phyloP scores from a whole-genome alignment of 2,797 vertebrate genomes.

The Pagetopsis macropterus region DNA sequence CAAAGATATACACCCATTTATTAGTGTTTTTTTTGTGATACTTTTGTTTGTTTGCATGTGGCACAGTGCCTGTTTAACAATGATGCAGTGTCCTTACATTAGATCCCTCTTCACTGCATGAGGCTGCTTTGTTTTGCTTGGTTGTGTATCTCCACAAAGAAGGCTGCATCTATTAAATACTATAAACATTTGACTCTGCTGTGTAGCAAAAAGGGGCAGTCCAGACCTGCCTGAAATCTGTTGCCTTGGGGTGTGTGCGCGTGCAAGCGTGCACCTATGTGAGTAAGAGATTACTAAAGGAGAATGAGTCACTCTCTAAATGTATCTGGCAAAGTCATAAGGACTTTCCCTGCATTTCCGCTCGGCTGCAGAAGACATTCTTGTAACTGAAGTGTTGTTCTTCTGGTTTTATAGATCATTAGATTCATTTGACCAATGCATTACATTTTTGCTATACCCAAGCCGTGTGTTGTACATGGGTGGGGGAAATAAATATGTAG shows the following conservation, averaged over 20 bases:
- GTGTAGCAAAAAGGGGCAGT: slow-evolving; percentile 55
- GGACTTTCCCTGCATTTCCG: slow-evolving; percentile 70
- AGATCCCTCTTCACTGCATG: background rate
- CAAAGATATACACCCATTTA: background rate
- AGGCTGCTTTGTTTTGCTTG: slow-evolving; percentile 30
- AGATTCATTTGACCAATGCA: slow-evolving; percentile 56
- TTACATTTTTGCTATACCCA: slow-evolving; percentile 44
- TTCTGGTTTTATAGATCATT: slow-evolving; percentile 48
- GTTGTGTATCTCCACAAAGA: slow-evolving; percentile 25
- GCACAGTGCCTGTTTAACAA: slow-evolving; percentile 9
- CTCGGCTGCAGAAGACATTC: slow-evolving; percentile 60
- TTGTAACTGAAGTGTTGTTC: slow-evolving; percentile 45
- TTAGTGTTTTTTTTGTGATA: slow-evolving; percentile 5
- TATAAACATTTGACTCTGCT: slow-evolving; percentile 64
- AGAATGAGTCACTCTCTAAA: slow-evolving; percentile 70
- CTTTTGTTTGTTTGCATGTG: slow-evolving; percentile 4
- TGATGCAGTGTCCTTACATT: background rate
- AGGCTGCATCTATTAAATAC: slow-evolving; percentile 59
- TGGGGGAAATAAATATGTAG: slow-evolving; percentile 14
- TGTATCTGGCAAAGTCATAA: slow-evolving; percentile 74
- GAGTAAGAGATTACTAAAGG: slow-evolving; percentile 70
- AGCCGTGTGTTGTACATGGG: slow-evolving; percentile 62
- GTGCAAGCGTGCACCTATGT: slow-evolving; percentile 58
- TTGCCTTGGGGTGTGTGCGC: slow-evolving; percentile 66
- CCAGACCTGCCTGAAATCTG: slow-evolving; percentile 80